Conservation (phyloP, 2,113 vertebrate genomes). For the Lagopus muta region DNA sequence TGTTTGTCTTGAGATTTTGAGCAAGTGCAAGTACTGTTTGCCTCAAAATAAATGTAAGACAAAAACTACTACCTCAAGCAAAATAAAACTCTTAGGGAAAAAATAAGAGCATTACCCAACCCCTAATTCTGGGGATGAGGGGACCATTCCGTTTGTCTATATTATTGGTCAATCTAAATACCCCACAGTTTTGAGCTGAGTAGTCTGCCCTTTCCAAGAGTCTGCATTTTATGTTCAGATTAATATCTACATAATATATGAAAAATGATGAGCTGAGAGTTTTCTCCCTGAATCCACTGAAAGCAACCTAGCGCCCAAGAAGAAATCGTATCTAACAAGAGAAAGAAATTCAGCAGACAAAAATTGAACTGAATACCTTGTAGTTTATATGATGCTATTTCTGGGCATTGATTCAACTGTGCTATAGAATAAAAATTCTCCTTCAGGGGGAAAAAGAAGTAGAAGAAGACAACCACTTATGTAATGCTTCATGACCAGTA, state of each 20-base stretch:
- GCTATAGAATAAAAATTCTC: neutral
- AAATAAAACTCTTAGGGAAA: neutral
- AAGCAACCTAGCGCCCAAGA: neutral
- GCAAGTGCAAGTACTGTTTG: neutral
- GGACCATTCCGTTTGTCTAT: accelerated
- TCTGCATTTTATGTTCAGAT: neutral
- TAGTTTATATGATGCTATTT: neutral
- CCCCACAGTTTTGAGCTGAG: neutral
- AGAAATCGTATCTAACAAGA: neutral
- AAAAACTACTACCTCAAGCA: neutral
- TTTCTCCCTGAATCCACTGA: neutral
- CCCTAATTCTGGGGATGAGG: neutral
- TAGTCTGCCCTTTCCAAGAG: neutral
- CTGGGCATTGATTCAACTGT: neutral
- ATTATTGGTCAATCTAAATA: neutral
- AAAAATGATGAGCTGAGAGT: neutral
- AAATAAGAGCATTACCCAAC: neutral
- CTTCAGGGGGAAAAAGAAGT: neutral
- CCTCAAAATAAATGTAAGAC: neutral
- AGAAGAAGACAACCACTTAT: neutral
- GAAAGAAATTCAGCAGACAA: neutral
- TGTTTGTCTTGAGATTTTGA: neutral
- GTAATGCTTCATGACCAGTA: neutral
- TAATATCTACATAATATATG: neutral
- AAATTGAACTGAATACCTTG: neutral